Evolutionary conservation across 2,888 invertebrate genomes (phyloP).

Genomic region (Aquatica leii): DNA sequence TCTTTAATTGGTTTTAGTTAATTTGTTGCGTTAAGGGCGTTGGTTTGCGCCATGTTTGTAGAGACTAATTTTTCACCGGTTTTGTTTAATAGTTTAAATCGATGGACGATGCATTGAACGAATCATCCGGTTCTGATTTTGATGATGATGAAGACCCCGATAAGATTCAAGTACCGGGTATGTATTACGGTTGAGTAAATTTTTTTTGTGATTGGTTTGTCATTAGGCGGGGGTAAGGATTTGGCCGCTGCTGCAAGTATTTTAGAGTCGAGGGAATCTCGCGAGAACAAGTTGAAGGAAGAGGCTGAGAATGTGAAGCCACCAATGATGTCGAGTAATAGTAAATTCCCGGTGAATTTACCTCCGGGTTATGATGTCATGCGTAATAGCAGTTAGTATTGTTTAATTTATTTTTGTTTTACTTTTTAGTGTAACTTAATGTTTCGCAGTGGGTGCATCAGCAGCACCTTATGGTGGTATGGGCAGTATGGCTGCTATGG

Average conservation of each 20-base stretch:
- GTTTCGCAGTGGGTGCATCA: slow-evolving; percentile 43
- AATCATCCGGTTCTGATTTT: slow-evolving; percentile 74
- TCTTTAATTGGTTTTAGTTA: slow-evolving; percentile 4
- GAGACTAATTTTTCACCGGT: slow-evolving; percentile 27
- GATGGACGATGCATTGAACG: slow-evolving; percentile 61
- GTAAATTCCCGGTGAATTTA: slow-evolving; percentile 62
- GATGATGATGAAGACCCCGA: slow-evolving; percentile 92
- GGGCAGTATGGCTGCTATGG: slow-evolving; percentile 61
- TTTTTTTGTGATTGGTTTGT: slow-evolving; percentile 4
- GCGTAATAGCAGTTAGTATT: slow-evolving; percentile 58
- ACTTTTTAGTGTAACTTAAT: slow-evolving; percentile 16
- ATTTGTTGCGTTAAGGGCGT: slow-evolving; percentile 53
- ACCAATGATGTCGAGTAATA: slow-evolving; percentile 44
- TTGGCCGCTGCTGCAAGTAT: slow-evolving; percentile 81
- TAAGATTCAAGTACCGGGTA: slow-evolving; percentile 90
- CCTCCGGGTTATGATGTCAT: slow-evolving; percentile 67
- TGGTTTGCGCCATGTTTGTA: slow-evolving; percentile 61
- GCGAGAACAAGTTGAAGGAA: slow-evolving; percentile 60
- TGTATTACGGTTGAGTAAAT: slow-evolving; percentile 48
- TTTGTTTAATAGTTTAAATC: slow-evolving; percentile 51
- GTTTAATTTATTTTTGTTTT: slow-evolving; percentile 3
- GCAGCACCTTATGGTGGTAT: slow-evolving; percentile 54
- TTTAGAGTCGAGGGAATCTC: slow-evolving; percentile 55
- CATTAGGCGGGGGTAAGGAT: slow-evolving; percentile 83
- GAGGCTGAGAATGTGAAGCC: slow-evolving; percentile 53